phyloP scores from a whole-genome alignment of 2,888 invertebrate genomes.

The Oscheius sp. region DNA sequence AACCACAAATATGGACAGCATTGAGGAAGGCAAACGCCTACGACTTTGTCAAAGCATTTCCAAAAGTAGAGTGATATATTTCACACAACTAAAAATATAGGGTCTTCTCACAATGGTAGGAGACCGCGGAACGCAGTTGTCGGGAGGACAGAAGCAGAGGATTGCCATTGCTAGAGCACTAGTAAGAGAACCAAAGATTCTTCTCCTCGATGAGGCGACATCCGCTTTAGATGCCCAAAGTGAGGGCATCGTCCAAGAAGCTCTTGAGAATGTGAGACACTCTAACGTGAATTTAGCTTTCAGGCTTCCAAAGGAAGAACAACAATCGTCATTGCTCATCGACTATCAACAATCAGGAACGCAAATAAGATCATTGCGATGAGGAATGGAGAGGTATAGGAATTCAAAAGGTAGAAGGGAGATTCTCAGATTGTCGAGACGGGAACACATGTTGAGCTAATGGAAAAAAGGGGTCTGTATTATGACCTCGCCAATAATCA shows the following conservation, averaged over 20 bases:
- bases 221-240: slow-evolving; percentile 81
- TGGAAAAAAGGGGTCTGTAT: slow-evolving; percentile 6
- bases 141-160: slow-evolving; percentile 71
- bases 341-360: slow-evolving; percentile 73
- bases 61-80: slow-evolving; percentile 65
- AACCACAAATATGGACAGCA: slow-evolving; percentile 50
- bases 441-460: slow-evolving; percentile 5
- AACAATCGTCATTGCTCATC: slow-evolving; percentile 73
- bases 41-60: slow-evolving; percentile 71
- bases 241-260: slow-evolving; percentile 80
- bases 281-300: neutral
- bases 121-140: slow-evolving; percentile 71
- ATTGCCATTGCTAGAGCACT: slow-evolving; percentile 52
- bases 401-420: slow-evolving; percentile 72
- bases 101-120: slow-evolving; percentile 70
- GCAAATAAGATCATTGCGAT: slow-evolving; percentile 74
- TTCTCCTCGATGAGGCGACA: slow-evolving; percentile 77
- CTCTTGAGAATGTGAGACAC: slow-evolving; percentile 49
- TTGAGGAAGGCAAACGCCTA: slow-evolving; percentile 72
- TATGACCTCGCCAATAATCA: slow-evolving; percentile 14
- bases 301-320: slow-evolving; percentile 70
- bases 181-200: slow-evolving; percentile 39
- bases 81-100: neutral
- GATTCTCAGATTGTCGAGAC: slow-evolving; percentile 38
- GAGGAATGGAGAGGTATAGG: slow-evolving; percentile 69